phyloP scores from a whole-genome alignment of 2,888 invertebrate species.

The Aricia artaxerxes region DNA sequence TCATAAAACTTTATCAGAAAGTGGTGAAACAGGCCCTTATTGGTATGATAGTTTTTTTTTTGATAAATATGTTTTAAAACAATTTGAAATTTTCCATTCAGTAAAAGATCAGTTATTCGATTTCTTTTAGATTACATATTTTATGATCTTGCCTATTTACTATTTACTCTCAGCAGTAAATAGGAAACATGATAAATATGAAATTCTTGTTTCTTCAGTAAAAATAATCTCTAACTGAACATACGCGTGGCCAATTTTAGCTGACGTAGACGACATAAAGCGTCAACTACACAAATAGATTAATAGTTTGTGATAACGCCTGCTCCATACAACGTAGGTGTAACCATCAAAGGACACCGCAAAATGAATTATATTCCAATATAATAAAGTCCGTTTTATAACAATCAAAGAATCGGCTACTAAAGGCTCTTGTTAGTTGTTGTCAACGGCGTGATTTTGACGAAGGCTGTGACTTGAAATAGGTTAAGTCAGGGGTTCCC shows the following conservation, averaged over 20 bases:
- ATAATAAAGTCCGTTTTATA: constrained; percentile 6
- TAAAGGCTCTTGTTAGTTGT: neutral
- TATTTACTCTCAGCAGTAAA: neutral
- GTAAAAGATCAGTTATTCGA: no score
- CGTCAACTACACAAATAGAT: constrained; percentile 19
- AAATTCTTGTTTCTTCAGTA: neutral
- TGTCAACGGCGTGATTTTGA: constrained; percentile 25
- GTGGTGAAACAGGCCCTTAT: neutral
- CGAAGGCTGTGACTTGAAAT: neutral
- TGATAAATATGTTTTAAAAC: no score
- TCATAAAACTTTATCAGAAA: no score
- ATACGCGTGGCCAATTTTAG: constrained; percentile 19
- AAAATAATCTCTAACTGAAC: constrained; percentile 9
- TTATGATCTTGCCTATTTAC: no score
- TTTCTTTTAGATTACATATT: no score
- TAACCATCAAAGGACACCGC: neutral
- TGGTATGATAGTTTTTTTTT: neutral
- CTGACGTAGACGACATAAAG: constrained; percentile 3
- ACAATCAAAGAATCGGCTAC: neutral
- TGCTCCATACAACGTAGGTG: neutral
- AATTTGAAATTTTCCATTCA: no score
- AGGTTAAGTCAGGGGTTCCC: neutral
- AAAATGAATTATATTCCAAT: neutral
- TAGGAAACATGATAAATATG: neutral
- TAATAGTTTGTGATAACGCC: constrained; percentile 21